Evolutionary conservation across 2,888 invertebrate genomes (phyloP), one percentile per base, ranked within the genome.

Genomic region (Heteropelma amictum): DNA sequence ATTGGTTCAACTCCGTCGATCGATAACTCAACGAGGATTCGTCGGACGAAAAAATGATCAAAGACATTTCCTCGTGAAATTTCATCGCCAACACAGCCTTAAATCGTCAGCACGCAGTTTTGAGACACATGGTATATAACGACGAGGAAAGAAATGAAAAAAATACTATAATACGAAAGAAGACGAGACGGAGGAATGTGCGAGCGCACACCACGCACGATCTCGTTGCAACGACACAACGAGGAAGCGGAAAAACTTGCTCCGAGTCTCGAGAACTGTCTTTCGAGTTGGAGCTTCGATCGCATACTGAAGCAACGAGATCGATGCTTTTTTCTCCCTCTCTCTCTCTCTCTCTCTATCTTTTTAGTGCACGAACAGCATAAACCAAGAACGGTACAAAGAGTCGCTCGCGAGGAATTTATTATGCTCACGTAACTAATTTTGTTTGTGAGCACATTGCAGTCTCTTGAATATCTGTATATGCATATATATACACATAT

Each of bases 381-480:
- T 10, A 40, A 53, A 45, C 45, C 61, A 28, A 30, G 64, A 40
- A 38, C 26, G 14, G 49, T 63, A 51, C 33, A 58, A 38, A 58
- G 51, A 51, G 58, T 51, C 64, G 35, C 64, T 47, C 47, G 64
- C 69, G 17, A 58, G 38, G 69, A 74, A 74, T 74, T 74, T 74
- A 74, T 74, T 74, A 69, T 60, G 56, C 35, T 60, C 69, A 56
- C 64, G 64, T 60, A 69, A 74, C 74, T 74, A 70, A 74, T 74
- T 70, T 60, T 63, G 47, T 42, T 35, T 42, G 69, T 60, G 51
- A 54, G 60, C 54, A 42, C 23, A 3, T 10, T 63, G 33, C 19
- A 30, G 19, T n/a, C n/a, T n/a, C n/a, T n/a, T n/a, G 30, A 17
- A 45, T 14, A 12, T 56, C 8, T 14, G 28, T 10, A 23, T 54